Conservation (phyloP, 2,113 vertebrate genomes). For the Brachirus orientalis region DNA sequence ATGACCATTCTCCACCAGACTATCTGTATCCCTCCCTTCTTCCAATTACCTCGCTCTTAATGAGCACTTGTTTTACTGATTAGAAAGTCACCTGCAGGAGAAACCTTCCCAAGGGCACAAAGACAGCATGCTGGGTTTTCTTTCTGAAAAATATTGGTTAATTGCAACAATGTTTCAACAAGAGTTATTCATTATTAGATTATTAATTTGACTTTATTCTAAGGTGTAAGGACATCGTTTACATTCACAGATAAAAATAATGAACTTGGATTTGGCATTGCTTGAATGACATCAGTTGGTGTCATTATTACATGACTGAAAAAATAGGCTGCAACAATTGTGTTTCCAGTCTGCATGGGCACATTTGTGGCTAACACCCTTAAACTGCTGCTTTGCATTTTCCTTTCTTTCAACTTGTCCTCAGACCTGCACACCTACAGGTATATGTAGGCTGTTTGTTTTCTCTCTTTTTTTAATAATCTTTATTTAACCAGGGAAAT, state of each 20-base stretch:
- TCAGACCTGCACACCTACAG: no score
- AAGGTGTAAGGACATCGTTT: constrained; percentile 17
- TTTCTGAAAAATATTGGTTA: no score
- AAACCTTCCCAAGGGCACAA: constrained; percentile 24
- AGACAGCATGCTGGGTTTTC: not conserved
- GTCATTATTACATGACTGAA: no score
- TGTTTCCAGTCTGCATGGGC: no score
- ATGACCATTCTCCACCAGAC: not conserved
- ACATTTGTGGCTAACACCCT: no score
- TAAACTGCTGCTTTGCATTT: no score
- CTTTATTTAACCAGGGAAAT: no score
- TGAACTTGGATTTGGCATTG: constrained; percentile 4
- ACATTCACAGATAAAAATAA: constrained; percentile 11
- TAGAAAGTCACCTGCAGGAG: constrained; percentile 17
- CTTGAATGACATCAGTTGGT: no score
- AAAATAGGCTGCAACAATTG: no score
- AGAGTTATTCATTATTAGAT: constrained; percentile 16
- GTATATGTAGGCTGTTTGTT: no score
- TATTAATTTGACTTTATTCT: constrained; percentile 24
- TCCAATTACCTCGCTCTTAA: constrained; percentile 31
- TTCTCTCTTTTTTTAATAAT: no score
- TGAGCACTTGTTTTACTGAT: constrained; percentile 36
- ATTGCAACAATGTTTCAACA: constrained; percentile 19
- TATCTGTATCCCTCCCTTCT: constrained; percentile 6
- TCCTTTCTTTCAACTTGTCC: no score